A percentile compares a stretch with the other conserved stretches of the same genome.
phyloP scores from a whole-genome alignment of 2,888 invertebrate genomes.

The Myopa tessellatipennis region DNA sequence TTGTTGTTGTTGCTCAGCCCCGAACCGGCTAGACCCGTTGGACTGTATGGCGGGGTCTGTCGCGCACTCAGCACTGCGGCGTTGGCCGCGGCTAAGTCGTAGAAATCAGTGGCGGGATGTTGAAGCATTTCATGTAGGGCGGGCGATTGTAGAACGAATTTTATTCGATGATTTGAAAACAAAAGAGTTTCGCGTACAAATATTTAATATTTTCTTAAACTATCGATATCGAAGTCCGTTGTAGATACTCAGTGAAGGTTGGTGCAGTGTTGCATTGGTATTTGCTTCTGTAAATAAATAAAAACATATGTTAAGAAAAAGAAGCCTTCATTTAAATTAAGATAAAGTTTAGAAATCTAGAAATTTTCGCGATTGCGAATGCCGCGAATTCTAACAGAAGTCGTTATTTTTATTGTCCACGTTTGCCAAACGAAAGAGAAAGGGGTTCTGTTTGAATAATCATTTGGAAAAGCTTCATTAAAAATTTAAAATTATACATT shows the following conservation, averaged over 20 bases:
- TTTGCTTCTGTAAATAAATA: conserved; percentile 48
- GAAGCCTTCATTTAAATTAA: conserved; percentile 8
- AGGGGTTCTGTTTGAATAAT: too few species aligned
- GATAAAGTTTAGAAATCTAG: neutral
- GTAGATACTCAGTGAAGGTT: too few species aligned
- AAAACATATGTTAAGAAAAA: neutral
- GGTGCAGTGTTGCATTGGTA: conserved; percentile 34
- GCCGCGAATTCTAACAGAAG: too few species aligned
- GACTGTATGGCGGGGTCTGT: conserved; percentile 68
- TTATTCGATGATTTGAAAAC: neutral
- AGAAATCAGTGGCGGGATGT: conserved; percentile 68
- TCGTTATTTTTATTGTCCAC: too few species aligned
- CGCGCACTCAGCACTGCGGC: conserved; percentile 66
- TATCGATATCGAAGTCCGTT: neutral
- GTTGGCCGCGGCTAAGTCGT: conserved; percentile 67
- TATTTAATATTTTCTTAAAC: too few species aligned
- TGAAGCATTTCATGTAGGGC: conserved; percentile 59
- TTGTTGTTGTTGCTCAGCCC: conserved; percentile 57
- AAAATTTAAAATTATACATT: too few species aligned
- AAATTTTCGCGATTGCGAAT: neutral
- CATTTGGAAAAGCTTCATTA: too few species aligned
- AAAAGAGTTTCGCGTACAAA: neutral
- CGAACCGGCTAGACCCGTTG: conserved; percentile 62
- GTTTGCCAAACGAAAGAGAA: too few species aligned
- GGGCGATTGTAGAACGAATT: neutral